Percentiles rank a stretch among this genome's conserved stretches.
Evolutionary conservation across 2,888 invertebrate species (phyloP).

Genomic region (Anthrax anthrax): DNA sequence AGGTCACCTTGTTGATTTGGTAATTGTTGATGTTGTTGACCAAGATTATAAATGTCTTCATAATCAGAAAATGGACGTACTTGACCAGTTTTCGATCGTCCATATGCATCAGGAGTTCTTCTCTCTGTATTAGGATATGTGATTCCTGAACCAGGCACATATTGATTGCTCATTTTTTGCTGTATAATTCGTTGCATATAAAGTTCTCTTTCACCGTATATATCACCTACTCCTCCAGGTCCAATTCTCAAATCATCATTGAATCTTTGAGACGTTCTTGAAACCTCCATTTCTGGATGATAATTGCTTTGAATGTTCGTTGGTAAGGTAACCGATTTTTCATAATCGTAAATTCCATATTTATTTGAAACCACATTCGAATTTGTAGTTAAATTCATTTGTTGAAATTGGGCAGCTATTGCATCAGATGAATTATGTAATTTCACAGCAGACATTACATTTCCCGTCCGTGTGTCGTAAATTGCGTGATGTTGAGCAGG

Average conservation of each 20-base stretch:
- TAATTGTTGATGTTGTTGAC: slow-evolving; percentile 19
- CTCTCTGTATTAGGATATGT: slow-evolving; percentile 40
- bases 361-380: slow-evolving; percentile 14
- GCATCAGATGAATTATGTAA: slow-evolving; percentile 14
- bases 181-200: slow-evolving; percentile 33
- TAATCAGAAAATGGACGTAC: slow-evolving; percentile 46
- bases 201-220: slow-evolving; percentile 27
- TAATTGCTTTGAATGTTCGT: slow-evolving; percentile 19
- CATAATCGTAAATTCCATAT: slow-evolving; percentile 16
- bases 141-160: slow-evolving; percentile 9
- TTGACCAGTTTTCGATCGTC: slow-evolving; percentile 41
- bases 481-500: slow-evolving; percentile 36
- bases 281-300: slow-evolving; percentile 20
- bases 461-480: slow-evolving; percentile 39
- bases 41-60: slow-evolving; percentile 56
- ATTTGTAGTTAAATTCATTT: slow-evolving; percentile 18
- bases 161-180: slow-evolving; percentile 22
- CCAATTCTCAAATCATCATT: slow-evolving; percentile 8
- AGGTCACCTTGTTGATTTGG: slow-evolving; percentile 18
- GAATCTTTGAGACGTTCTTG: slow-evolving; percentile 19
- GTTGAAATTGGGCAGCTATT: slow-evolving; percentile 15
- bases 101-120: slow-evolving; percentile 71
- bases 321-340: slow-evolving; percentile 37
- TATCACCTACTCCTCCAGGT: slow-evolving; percentile 20
- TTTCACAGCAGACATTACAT: slow-evolving; percentile 28